Conservation (phyloP, 1,140 invertebrate species). For the Temnothorax nylanderi region DNA sequence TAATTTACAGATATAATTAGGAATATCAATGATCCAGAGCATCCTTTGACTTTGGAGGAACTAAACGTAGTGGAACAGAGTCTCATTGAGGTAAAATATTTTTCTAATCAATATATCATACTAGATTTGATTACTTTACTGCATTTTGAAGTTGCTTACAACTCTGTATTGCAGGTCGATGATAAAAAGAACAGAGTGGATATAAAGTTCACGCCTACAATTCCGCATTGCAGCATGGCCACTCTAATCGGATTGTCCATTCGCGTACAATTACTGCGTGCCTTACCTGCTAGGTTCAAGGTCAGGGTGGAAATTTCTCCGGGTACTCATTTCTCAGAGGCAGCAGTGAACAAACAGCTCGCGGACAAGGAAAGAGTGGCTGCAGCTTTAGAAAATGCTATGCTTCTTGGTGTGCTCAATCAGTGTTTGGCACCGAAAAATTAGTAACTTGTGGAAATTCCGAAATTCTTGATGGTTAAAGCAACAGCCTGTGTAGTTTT, state of each 20-base stretch:
- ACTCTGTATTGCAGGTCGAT: conserved; percentile 86
- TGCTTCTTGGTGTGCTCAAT: conserved; percentile 97
- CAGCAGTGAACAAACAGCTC: conserved; percentile 98
- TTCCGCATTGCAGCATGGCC: conserved; percentile 99
- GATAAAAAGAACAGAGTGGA: conserved; percentile 90
- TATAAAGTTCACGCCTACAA: conserved; percentile 98
- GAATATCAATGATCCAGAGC: conserved; percentile 99
- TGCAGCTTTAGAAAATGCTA: conserved; percentile 97
- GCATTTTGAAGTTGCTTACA: not conserved
- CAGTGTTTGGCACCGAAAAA: conserved; percentile 88
- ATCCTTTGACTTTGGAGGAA: conserved; percentile 98
- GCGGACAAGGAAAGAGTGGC: conserved; percentile 99
- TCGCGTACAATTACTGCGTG: conserved; percentile 94
- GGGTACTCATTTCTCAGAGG: conserved; percentile 96
- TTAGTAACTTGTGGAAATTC: not conserved
- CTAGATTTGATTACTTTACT: not conserved
- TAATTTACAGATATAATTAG: conserved; percentile 92
- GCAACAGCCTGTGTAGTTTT: not conserved
- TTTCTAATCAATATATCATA: not conserved
- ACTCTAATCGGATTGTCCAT: conserved; percentile 97
- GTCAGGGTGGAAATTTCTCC: conserved; percentile 96
- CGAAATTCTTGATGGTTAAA: not conserved
- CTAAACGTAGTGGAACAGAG: conserved; percentile 96
- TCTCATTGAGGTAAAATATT: conserved; percentile 88
- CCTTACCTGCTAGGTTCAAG: conserved; percentile 95